phyloP scores from a whole-genome alignment of 2,888 invertebrate genomes.

The Hoplodrina blanda region DNA sequence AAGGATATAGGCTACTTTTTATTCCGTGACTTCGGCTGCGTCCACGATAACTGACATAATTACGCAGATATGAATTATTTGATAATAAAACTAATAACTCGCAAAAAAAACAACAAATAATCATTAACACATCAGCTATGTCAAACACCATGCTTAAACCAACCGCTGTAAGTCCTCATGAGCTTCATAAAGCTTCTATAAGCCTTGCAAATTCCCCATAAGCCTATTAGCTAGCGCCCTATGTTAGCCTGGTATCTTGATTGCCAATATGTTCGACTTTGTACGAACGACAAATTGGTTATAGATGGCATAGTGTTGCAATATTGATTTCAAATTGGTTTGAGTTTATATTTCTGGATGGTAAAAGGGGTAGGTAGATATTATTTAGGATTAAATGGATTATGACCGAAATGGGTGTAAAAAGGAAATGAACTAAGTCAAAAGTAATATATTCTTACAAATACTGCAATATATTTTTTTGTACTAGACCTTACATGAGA shows the following conservation, averaged over 20 bases:
- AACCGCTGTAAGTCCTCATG: conserved; percentile 37
- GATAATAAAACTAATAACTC: conserved; percentile 4
- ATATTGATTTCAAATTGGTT: conserved; percentile 49
- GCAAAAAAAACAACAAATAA: conserved; percentile 10
- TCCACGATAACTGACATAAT: too few species aligned
- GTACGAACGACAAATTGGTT: conserved; percentile 46
- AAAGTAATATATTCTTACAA: background rate
- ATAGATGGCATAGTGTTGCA: background rate
- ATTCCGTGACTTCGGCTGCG: too few species aligned
- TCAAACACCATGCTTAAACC: conserved; percentile 16
- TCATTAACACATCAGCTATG: conserved; percentile 23
- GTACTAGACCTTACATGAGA: too few species aligned
- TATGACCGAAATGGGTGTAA: too few species aligned
- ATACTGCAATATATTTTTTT: too few species aligned
- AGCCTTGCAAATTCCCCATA: conserved; percentile 42
- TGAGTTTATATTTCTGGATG: background rate
- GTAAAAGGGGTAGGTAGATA: background rate
- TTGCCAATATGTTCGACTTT: conserved; percentile 56
- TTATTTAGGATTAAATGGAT: background rate
- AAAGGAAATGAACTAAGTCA: background rate
- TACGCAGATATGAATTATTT: too few species aligned
- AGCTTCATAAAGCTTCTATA: conserved; percentile 43
- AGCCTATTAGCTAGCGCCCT: conserved; percentile 52
- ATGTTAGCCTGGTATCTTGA: conserved; percentile 48
- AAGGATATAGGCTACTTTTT: too few species aligned